Evolutionary conservation across 2,888 invertebrate genomes (phyloP).

Genomic region (Epinotia ramella): DNA sequence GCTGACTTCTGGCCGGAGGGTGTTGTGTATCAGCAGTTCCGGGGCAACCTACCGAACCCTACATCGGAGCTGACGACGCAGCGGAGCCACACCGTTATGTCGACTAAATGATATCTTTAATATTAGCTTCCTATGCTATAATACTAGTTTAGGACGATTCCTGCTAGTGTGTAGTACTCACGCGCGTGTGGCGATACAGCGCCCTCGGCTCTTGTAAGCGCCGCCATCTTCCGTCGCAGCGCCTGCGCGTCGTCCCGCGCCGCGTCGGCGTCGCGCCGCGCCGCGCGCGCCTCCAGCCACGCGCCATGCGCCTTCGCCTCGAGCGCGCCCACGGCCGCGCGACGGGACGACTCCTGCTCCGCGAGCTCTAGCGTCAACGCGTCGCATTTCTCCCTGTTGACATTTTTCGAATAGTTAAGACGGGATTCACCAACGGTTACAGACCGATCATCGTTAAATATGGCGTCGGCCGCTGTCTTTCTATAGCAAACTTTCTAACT

Average conservation of each 20-base stretch:
- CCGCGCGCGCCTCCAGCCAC: conserved; percentile 93
- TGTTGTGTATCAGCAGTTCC: too few species aligned
- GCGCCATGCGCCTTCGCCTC: conserved; percentile 94
- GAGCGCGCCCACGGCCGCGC: conserved; percentile 89
- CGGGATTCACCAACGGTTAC: too few species aligned
- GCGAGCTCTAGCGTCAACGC: conserved; percentile 91
- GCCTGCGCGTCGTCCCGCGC: neutral
- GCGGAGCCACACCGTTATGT: too few species aligned
- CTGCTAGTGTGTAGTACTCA: conserved; percentile 86
- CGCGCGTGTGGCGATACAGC: conserved; percentile 67
- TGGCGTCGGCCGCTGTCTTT: too few species aligned
- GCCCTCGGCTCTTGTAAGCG: conserved; percentile 52
- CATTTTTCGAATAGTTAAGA: neutral
- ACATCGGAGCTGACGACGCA: too few species aligned
- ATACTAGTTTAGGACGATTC: too few species aligned
- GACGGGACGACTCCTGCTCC: conserved; percentile 90
- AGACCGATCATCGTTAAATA: too few species aligned
- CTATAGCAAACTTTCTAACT: too few species aligned
- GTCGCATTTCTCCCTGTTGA: conserved; percentile 86
- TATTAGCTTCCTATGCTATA: too few species aligned
- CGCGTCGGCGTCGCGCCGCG: conserved; percentile 88
- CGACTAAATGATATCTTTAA: too few species aligned
- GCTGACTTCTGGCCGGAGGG: too few species aligned
- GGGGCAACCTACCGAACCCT: too few species aligned
- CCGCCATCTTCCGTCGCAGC: neutral